A percentile compares a stretch with the other conserved stretches of the same genome.
phyloP scores from a whole-genome alignment of 2,113 vertebrate genomes.

The Ammodytes dubius region DNA sequence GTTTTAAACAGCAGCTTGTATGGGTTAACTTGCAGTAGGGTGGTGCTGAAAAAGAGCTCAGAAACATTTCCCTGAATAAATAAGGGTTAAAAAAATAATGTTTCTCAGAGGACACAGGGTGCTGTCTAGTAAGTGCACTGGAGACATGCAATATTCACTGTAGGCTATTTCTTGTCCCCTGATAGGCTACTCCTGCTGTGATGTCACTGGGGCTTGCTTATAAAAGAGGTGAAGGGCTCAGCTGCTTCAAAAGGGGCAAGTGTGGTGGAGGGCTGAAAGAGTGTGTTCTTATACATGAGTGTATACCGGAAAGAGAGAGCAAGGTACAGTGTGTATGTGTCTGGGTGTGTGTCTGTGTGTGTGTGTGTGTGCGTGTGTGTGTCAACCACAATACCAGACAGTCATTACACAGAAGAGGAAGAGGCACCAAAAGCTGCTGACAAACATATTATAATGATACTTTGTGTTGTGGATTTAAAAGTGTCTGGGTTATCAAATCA shows the following conservation, averaged over 20 bases:
- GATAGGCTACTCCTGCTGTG: slow-evolving; percentile 71
- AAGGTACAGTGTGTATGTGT: slow-evolving; percentile 14
- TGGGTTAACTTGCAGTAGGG: slow-evolving; percentile 11
- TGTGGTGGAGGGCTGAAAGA: slow-evolving; percentile 50
- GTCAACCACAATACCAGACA: slow-evolving; percentile 19
- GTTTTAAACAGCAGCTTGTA: slow-evolving; percentile 2
- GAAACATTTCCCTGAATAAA: slow-evolving; percentile 23
- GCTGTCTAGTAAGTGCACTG: slow-evolving; percentile 35
- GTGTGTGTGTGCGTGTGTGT: slow-evolving; percentile 3
- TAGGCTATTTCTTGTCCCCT: slow-evolving; percentile 45
- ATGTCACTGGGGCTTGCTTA: slow-evolving; percentile 69
- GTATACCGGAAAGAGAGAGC: slow-evolving; percentile 18
- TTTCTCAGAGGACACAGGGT: slow-evolving; percentile 19
- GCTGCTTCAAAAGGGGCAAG: slow-evolving; percentile 68
- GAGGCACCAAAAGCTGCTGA: slow-evolving; percentile 25
- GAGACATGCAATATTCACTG: slow-evolving; percentile 51
- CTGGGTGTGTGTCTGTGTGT: slow-evolving; percentile 7
- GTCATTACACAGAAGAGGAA: slow-evolving; percentile 42
- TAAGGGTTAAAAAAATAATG: slow-evolving; percentile 31
- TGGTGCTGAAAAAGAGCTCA: slow-evolving; percentile 10
- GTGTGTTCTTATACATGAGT: slow-evolving; percentile 41
- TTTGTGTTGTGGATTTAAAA: slow-evolving; percentile 67
- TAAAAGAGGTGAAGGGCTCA: slow-evolving; percentile 62
- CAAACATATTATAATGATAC: slow-evolving; percentile 48
- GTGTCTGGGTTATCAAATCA: slow-evolving; percentile 45